phyloP scores from a whole-genome alignment of 92 coral and sea anemone species.

The Chrysogorgia sp. region DNA sequence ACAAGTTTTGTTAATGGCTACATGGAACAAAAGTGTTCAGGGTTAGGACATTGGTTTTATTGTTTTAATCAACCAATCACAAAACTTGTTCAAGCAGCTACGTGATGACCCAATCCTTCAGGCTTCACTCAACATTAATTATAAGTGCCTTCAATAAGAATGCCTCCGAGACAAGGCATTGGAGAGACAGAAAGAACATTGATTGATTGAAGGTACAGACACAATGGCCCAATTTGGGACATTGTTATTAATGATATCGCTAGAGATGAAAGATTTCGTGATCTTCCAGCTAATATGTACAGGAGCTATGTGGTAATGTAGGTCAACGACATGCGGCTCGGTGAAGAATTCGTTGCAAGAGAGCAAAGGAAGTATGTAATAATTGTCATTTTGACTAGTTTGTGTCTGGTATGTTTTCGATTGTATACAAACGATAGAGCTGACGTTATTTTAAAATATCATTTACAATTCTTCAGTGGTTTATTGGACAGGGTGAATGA shows the following conservation, averaged over 20 bases:
- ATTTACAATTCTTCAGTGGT: constrained; percentile 1
- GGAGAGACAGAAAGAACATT: constrained; percentile 9
- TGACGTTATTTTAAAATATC: too few relatives aligned
- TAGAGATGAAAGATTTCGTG: neutral
- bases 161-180: neutral
- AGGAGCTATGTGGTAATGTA: constrained; percentile 16
- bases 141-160: too few relatives aligned
- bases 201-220: neutral
- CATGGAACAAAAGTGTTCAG: too few relatives aligned
- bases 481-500: constrained; percentile 28
- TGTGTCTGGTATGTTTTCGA: too few relatives aligned
- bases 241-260: constrained; percentile 6
- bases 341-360: constrained; percentile 14
- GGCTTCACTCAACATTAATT: too few relatives aligned
- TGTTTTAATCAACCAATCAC: too few relatives aligned
- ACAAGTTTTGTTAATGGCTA: too few relatives aligned
- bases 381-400: too few relatives aligned
- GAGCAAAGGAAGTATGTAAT: constrained; percentile 26
- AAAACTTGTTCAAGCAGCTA: too few relatives aligned
- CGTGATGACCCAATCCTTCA: too few relatives aligned
- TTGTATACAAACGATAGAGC: too few relatives aligned
- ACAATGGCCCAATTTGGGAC: constrained; percentile 11
- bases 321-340: constrained; percentile 19
- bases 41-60: too few relatives aligned
- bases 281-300: constrained; percentile 19